Base-by-base conservation (phyloP, 2,797 vertebrate species). In the Pseudotriccus pelzelni region DNA sequence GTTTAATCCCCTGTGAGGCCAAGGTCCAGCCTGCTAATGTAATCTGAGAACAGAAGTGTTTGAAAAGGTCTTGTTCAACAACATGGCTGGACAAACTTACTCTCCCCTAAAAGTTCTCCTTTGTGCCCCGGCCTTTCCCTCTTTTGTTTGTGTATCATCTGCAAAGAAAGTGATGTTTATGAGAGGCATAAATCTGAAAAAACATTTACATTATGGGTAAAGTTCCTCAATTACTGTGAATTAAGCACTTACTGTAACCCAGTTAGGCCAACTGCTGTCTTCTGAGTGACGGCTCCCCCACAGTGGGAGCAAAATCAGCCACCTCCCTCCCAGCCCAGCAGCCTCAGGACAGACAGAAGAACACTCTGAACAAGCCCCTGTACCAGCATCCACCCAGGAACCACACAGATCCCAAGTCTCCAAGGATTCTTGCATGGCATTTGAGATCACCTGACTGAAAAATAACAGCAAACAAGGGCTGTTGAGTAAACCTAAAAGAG, bases 31-130 rank as follows among this genome's bases (percentile, higher is more conserved):
- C 47, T 28, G 28, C 36, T 83, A 43, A 95, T 70, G 84, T 87
- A 94, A 96, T 77, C 70, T 84, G 82, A 94, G 90, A 79, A 66
- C 44, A 72, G 56, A 94, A 89, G 67, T 79, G 94, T 79, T 84
- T 93, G 87, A 82, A 96, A 93, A 64, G 0, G 0, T 70, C 68
- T 39, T 59, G 53, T 47, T 49, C 62, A 77, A 36, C 68, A 69
- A 18, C 10, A 23, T 6, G 23, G 43, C 8, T 44, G 62, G 52
- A 79, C 75, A 77, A 75, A 84, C 27, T 32, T 41, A 34, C 28
- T 75, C 43, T 34, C n/a, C 53, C 12, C 39, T 55, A 49, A 37
- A 81, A 78, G 66, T n/a, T 63, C 46, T 81, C 41, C 8, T 11
- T 8, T n/a, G 23, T 30, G 58, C 16, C 56, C 59, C 36, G 39